Conservation (phyloP, 2,797 vertebrate species). For the Pitangus sulphuratus region DNA sequence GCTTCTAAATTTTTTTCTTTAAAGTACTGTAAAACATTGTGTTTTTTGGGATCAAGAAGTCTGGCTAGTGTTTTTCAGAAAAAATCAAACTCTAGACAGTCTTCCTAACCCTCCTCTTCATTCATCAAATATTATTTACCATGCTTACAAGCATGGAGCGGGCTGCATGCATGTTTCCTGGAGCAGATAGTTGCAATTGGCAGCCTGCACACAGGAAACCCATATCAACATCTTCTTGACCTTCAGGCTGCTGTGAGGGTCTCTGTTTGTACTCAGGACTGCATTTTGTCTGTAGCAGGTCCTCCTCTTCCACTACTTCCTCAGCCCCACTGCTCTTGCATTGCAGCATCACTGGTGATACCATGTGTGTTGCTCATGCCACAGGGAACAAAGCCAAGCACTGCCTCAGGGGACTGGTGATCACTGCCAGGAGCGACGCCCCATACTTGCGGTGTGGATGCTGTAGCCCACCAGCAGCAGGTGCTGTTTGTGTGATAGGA, state of each 20-base stretch:
- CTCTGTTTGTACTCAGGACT: neutral
- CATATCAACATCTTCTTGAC: neutral
- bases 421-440: rapidly evolving
- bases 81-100: neutral
- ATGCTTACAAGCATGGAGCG: neutral
- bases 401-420: neutral
- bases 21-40: neutral
- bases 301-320: neutral
- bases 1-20: neutral
- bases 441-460: neutral
- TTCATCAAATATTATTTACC: neutral
- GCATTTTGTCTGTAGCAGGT: neutral
- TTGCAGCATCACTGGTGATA: neutral
- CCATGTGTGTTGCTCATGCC: rapidly evolving
- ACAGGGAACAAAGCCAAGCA: neutral
- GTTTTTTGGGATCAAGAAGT: neutral
- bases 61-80: neutral
- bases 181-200: neutral
- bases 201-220: neutral
- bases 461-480: neutral
- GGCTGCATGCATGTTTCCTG: neutral
- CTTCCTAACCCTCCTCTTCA: neutral
- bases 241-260: neutral
- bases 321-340: neutral
- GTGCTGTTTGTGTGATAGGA: neutral